phyloP scores from a whole-genome alignment of 92 coral and sea anemone genomes.

The Micromussa lordhowensis region DNA sequence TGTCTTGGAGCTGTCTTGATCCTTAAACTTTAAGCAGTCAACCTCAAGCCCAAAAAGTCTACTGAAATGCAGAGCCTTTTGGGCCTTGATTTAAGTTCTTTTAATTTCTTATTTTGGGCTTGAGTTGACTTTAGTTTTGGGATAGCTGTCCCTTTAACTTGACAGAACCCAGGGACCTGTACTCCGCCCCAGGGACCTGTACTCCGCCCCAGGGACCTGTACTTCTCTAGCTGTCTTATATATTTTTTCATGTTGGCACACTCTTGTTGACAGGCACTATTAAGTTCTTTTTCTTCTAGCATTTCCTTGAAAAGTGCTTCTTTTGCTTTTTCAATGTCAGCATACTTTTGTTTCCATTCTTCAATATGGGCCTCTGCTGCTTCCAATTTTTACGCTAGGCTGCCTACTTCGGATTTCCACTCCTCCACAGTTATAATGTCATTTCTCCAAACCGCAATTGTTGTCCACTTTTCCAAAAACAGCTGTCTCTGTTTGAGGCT shows the following conservation, averaged over 20 bases:
- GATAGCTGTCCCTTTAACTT: slow-evolving; percentile 41
- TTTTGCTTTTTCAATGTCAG: slow-evolving; percentile 34
- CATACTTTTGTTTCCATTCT: slow-evolving; percentile 29
- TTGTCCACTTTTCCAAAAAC: slow-evolving; percentile 26
- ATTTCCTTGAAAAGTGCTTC: slow-evolving; percentile 33
- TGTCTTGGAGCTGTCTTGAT: slow-evolving; percentile 27
- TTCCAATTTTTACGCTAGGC: slow-evolving; percentile 8
- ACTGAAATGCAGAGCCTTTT: slow-evolving; percentile 53
- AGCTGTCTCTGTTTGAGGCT: background rate
- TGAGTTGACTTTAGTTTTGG: slow-evolving; percentile 56
- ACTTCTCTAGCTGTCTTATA: slow-evolving; percentile 58
- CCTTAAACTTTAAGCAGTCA: slow-evolving; percentile 46
- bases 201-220: too few relatives aligned
- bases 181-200: too few relatives aligned
- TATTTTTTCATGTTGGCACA: slow-evolving; percentile 40
- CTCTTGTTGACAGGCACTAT: background rate
- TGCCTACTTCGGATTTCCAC: slow-evolving; percentile 29
- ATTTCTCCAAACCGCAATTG: slow-evolving; percentile 21
- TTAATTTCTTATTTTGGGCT: slow-evolving; percentile 56
- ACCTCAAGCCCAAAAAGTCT: slow-evolving; percentile 57
- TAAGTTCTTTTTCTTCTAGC: slow-evolving; percentile 13
- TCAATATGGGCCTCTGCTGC: slow-evolving; percentile 11
- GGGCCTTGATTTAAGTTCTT: slow-evolving; percentile 55
- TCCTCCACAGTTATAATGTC: slow-evolving; percentile 18
- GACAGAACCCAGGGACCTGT: too few relatives aligned